Evolutionary conservation across 1,140 invertebrate genomes (phyloP).

Genomic region (Laupala kohalensis): DNA sequence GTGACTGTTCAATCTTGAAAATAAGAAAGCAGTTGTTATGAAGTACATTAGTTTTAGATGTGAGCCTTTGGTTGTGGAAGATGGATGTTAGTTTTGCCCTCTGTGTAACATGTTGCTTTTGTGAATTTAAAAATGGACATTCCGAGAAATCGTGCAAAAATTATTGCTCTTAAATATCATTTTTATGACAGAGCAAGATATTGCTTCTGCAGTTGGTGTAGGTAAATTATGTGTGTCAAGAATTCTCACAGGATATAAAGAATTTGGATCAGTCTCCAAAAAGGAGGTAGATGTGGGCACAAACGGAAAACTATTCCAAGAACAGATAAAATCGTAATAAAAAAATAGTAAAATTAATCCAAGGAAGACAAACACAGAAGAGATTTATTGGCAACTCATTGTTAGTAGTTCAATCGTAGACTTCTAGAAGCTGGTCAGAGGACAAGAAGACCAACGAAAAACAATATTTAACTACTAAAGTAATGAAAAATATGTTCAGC

Average conservation of each 20-base stretch:
- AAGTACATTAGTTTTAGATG: no score
- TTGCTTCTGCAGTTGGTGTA: conserved; percentile 9
- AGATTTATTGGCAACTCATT: not conserved
- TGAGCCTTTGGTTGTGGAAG: no score
- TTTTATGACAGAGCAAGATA: conserved; percentile 3
- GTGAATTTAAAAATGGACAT: conserved; percentile 1
- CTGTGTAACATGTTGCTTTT: no score
- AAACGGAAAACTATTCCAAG: conserved; percentile 5
- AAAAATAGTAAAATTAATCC: conserved; percentile 8
- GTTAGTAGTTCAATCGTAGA: not conserved
- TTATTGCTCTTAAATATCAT: conserved; percentile 5
- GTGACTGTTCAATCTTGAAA: no score
- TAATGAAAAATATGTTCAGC: not conserved
- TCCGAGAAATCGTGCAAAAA: not conserved
- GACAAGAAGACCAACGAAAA: conserved; percentile 5
- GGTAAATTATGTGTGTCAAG: conserved; percentile 9
- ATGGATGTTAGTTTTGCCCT: no score
- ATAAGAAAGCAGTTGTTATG: no score
- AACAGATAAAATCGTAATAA: not conserved
- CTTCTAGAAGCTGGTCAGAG: not conserved
- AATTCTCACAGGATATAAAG: not conserved
- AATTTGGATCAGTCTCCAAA: conserved; percentile 4
- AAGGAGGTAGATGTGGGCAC: not conserved
- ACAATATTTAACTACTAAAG: not conserved
- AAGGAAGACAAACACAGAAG: not conserved